Evolutionary conservation across 1,140 invertebrate species (phyloP), one percentile per base, ranked within the genome.

Genomic region (Drosophila mayri): DNA sequence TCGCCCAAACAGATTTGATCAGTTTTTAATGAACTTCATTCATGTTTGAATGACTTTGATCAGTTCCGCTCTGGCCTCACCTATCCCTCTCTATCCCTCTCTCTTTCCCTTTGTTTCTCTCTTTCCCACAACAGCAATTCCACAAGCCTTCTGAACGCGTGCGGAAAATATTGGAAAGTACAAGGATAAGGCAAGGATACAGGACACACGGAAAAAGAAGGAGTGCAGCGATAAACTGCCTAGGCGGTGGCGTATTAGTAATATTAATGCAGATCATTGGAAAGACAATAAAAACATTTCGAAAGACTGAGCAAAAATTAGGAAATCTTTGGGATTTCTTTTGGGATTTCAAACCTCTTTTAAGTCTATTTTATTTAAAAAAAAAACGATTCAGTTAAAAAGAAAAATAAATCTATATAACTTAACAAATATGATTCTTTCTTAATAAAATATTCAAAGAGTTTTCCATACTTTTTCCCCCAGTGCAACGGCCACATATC

Each of bases 11-110:
- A 84, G 84, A 84, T 91, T 91, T 91, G 88, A 91, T 91, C 88
- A 91, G 88, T 88, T 91, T 91, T 91, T 91, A 91, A 91, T 91
- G 88, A 91, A 91, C 88, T 91, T 91, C 88, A 91, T 91, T 91
- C 88, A 91, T 91, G 81, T 91, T 91, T 91, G 75, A 91, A 91
- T 91, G 88, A 91, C 88, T 91, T 91, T 91, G 88, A 91, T 91
- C 88, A 82, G 88, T 88, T 91, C 88, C 88, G 88, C 88, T 91
- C 64, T 46, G 52, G 54, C 70, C 84, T 74, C 55, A 62, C 73
- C 79, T 60, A 50, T 54, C 8, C 20, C 32, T 54, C n/a, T 37
- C 0, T 0, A 30, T 46, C 14, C 37, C 11, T 57, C 35, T 40
- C 25, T 38, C 0, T 38, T 18, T n/a, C 12, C 16, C n/a, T 40